phyloP scores from a whole-genome alignment of 2,797 vertebrate genomes.

The Crenichthys baileyi region DNA sequence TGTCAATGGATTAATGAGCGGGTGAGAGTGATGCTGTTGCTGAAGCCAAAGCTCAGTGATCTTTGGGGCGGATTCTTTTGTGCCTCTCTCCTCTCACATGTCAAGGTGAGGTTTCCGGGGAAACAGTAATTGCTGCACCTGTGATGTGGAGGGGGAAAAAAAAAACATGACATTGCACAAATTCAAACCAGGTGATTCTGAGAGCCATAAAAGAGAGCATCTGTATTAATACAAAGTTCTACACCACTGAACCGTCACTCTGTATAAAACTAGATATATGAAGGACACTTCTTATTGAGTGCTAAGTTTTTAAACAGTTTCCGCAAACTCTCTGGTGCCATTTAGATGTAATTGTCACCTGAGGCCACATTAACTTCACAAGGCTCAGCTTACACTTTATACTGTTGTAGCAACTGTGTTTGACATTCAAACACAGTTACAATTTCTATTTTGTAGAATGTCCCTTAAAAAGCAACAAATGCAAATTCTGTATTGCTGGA shows the following conservation, averaged over 20 bases:
- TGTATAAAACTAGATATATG: constrained; percentile 11
- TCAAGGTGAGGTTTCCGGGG: constrained; percentile 23
- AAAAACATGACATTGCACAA: neutral
- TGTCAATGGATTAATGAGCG: constrained; percentile 16
- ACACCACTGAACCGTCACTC: constrained; percentile 15
- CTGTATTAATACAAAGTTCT: neutral
- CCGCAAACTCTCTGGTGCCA: neutral
- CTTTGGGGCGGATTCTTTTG: neutral
- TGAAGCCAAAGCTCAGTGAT: constrained; percentile 21
- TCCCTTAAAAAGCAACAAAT: neutral
- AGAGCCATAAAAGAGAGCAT: constrained; percentile 1
- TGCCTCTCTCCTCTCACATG: neutral
- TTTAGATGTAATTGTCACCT: neutral
- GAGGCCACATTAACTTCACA: neutral
- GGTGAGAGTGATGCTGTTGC: constrained; percentile 13
- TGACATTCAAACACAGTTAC: too few species aligned
- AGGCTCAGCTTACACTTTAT: too few species aligned
- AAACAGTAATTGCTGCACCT: constrained; percentile 27
- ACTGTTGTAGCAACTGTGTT: too few species aligned
- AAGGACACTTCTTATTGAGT: constrained; percentile 14
- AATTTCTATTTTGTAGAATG: too few species aligned
- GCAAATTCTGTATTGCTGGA: neutral
- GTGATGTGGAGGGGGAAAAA: neutral
- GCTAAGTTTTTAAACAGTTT: constrained; percentile 7
- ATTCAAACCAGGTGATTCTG: constrained; percentile 6